Evolutionary conservation across 2,797 vertebrate species (phyloP).

Genomic region (Miichthys miiuy): DNA sequence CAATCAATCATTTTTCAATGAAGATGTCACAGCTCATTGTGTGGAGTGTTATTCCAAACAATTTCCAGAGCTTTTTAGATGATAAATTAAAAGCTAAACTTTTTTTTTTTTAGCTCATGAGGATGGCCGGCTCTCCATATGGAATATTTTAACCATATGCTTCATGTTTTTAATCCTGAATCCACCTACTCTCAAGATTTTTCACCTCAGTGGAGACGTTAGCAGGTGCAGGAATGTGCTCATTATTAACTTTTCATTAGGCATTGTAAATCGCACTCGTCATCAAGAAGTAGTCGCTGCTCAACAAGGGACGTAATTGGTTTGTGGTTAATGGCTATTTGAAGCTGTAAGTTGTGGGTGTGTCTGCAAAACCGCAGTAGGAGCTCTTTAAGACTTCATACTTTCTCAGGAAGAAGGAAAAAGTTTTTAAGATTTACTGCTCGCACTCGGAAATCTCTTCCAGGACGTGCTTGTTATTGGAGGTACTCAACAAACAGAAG

Average conservation of each 20-base stretch:
- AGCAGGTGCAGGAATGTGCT: constrained; percentile 65
- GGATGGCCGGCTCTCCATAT: background rate
- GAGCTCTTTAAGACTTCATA: constrained; percentile 33
- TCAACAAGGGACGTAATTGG: constrained; percentile 67
- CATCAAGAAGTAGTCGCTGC: constrained; percentile 72
- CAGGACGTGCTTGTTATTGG: constrained; percentile 26
- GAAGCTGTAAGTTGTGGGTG: constrained; percentile 36
- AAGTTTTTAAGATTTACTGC: constrained; percentile 38
- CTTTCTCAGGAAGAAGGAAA: constrained; percentile 25
- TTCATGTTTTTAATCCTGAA: constrained; percentile 22
- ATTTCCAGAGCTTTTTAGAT: constrained; percentile 54
- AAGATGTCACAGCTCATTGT: constrained; percentile 82
- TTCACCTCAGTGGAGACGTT: constrained; percentile 47
- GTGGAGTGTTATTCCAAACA: constrained; percentile 69
- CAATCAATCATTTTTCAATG: constrained; percentile 83
- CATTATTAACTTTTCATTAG: constrained; percentile 72
- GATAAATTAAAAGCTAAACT: constrained; percentile 65
- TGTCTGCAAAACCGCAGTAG: constrained; percentile 38
- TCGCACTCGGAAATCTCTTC: constrained; percentile 21
- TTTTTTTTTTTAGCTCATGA: constrained; percentile 16
- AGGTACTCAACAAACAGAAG: constrained; percentile 36
- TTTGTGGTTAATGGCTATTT: constrained; percentile 64
- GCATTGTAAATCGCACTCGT: constrained; percentile 60
- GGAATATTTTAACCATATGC: background rate
- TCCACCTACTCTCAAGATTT: constrained; percentile 42